phyloP scores from a whole-genome alignment of 2,797 vertebrate genomes.

The Phaenicophaeus curvirostris region DNA sequence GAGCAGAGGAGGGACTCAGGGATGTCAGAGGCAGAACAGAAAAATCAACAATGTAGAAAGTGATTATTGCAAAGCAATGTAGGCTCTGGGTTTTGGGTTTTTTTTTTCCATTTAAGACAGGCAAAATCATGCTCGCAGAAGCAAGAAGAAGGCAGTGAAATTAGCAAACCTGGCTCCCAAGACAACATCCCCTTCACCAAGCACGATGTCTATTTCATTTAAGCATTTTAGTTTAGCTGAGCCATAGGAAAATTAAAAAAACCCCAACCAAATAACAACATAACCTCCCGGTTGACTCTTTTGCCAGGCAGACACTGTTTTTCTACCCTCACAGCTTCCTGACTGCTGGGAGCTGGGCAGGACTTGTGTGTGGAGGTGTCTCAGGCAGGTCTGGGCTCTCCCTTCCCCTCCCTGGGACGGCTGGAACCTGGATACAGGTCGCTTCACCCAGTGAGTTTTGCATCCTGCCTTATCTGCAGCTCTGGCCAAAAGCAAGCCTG shows the following conservation, averaged over 20 bases:
- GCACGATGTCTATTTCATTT: background rate
- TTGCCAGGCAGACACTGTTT: background rate
- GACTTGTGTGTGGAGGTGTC: rapidly evolving
- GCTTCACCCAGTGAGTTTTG: background rate
- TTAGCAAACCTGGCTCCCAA: background rate
- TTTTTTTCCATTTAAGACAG: background rate
- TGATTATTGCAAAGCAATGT: background rate
- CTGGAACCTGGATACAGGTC: background rate
- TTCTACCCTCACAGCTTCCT: background rate
- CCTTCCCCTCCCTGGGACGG: rapidly evolving
- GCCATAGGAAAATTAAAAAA: background rate
- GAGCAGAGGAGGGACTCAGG: background rate
- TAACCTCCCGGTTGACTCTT: background rate
- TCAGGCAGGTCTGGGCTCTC: background rate
- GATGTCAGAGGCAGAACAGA: background rate
- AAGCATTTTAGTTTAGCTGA: background rate
- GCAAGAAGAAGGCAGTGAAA: background rate
- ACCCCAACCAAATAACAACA: rapidly evolving
- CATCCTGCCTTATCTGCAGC: background rate
- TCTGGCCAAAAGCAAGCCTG: background rate
- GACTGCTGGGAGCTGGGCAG: background rate
- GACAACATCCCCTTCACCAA: background rate
- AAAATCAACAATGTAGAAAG: rapidly evolving
- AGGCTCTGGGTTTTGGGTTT: background rate
- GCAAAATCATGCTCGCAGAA: background rate